Evolutionary conservation across 2,888 invertebrate genomes (phyloP).

Genomic region (Pseudococcus jackbeardsleyi): DNA sequence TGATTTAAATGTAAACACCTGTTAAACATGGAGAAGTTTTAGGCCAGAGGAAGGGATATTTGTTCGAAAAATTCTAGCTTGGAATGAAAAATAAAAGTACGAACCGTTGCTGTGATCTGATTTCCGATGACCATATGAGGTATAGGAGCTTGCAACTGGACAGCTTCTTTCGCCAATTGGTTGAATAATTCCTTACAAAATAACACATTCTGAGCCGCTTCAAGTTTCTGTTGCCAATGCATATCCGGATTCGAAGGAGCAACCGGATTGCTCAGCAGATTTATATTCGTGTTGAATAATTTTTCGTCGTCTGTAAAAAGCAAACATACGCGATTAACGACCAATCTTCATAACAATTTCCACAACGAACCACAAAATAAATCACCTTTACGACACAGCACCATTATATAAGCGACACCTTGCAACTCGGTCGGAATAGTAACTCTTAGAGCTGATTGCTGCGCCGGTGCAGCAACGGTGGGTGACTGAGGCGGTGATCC

Average conservation of each 20-base stretch:
- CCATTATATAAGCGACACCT: slow-evolving; percentile 96
- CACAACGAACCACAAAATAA: too few relatives aligned
- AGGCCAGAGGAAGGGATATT: too few relatives aligned
- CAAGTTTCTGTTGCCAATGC: slow-evolving; percentile 96
- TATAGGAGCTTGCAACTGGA: slow-evolving; percentile 91
- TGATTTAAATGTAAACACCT: too few relatives aligned
- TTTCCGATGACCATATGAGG: slow-evolving; percentile 98
- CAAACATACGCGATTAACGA: too few relatives aligned
- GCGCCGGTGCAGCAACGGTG: slow-evolving; percentile 5
- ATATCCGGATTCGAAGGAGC: slow-evolving; percentile 81
- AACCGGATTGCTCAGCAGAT: slow-evolving; percentile 82
- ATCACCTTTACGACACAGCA: slow-evolving; percentile 90
- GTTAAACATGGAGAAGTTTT: too few relatives aligned
- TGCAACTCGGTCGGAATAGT: slow-evolving; percentile 94
- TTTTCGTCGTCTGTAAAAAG: slow-evolving; percentile 84
- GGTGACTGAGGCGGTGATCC: slow-evolving; percentile 72
- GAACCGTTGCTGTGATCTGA: slow-evolving; percentile 95
- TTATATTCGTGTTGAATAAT: slow-evolving; percentile 86
- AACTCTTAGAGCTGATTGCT: slow-evolving; percentile 86
- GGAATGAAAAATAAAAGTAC: too few relatives aligned
- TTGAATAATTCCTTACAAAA: slow-evolving; percentile 97
- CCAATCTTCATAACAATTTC: too few relatives aligned
- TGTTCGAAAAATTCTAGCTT: too few relatives aligned
- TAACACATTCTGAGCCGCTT: slow-evolving; percentile 95
- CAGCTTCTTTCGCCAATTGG: slow-evolving; percentile 93